phyloP scores from a whole-genome alignment of 2,797 vertebrate genomes.

The Sardinella longiceps region DNA sequence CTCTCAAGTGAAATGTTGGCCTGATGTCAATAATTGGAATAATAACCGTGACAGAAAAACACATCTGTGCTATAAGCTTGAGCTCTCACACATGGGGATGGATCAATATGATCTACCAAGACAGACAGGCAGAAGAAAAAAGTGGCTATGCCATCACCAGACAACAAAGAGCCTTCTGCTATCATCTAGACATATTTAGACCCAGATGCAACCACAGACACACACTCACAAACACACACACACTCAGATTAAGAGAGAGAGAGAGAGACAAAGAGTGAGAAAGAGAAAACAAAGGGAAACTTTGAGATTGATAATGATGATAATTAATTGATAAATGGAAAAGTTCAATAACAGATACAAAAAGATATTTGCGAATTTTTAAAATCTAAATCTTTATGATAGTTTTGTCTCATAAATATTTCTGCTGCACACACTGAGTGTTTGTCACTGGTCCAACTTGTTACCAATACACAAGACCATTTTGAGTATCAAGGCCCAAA shows the following conservation, averaged over 20 bases:
- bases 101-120: conserved; percentile 52
- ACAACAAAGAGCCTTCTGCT: conserved; percentile 34
- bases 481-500: neutral
- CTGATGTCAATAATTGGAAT: conserved; percentile 78
- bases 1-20: conserved; percentile 68
- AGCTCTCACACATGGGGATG: conserved; percentile 42
- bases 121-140: conserved; percentile 46
- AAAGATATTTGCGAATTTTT: neutral
- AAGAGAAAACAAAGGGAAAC: neutral
- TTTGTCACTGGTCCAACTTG: neutral
- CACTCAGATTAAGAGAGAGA: neutral
- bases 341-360: neutral
- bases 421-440: neutral
- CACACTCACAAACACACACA: neutral
- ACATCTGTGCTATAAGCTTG: conserved; percentile 53
- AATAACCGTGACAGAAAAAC: conserved; percentile 73
- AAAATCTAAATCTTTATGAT: no score
- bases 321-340: no score
- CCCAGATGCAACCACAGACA: neutral
- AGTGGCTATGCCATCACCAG: conserved; percentile 35
- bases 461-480: neutral
- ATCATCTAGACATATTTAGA: conserved; percentile 13
- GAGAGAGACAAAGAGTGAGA: neutral
- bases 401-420: neutral
- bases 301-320: neutral